Evolutionary conservation across 2,888 invertebrate genomes (phyloP).

Genomic region (Proisotoma minuta): DNA sequence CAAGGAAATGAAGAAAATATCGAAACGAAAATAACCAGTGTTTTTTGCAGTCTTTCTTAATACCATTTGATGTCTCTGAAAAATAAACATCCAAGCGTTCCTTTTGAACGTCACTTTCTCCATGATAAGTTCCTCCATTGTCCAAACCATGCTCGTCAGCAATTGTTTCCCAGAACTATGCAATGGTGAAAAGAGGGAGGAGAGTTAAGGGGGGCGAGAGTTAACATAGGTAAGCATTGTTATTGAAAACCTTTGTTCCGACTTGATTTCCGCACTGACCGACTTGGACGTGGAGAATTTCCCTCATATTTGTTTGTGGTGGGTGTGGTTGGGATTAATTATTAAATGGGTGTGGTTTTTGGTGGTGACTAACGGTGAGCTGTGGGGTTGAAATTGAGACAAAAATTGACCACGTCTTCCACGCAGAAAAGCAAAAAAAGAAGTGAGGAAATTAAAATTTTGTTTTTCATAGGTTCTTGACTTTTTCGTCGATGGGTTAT

Average conservation of each 20-base stretch:
- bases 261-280: constrained; percentile 33
- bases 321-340: constrained; percentile 68
- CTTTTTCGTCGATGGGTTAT: too few relatives aligned
- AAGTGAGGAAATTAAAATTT: too few relatives aligned
- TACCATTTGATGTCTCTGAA: constrained; percentile 61
- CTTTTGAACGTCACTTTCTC: constrained; percentile 66
- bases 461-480: too few relatives aligned
- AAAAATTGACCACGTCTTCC: too few relatives aligned
- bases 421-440: too few relatives aligned
- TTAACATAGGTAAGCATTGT: too few relatives aligned
- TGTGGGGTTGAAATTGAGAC: background rate
- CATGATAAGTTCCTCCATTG: constrained; percentile 64
- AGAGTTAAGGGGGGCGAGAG: background rate
- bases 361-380: constrained; percentile 65
- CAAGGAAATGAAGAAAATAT: background rate
- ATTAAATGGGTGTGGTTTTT: constrained; percentile 65
- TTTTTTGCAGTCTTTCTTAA: constrained; percentile 3
- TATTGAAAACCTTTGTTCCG: constrained; percentile 18
- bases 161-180: constrained; percentile 63
- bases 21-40: background rate
- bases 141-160: constrained; percentile 76
- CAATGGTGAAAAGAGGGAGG: background rate
- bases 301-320: constrained; percentile 58
- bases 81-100: constrained; percentile 76
- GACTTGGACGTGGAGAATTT: constrained; percentile 32